phyloP scores from a whole-genome alignment of 2,113 vertebrate species.

The Xyliphius kryptos region DNA sequence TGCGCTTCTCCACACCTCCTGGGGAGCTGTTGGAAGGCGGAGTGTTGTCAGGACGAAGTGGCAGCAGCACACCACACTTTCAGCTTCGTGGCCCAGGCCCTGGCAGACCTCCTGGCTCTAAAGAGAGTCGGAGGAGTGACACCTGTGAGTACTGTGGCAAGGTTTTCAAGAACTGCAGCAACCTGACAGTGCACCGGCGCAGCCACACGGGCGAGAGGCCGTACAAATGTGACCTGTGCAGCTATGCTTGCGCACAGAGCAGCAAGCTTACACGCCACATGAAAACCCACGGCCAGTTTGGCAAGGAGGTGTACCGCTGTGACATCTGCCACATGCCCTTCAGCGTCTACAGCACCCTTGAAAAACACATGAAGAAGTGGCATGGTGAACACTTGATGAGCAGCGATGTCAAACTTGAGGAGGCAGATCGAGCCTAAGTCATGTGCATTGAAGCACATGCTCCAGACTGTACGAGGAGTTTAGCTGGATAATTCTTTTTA shows the following conservation, averaged over 20 bases:
- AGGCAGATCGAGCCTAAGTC: constrained; percentile 88
- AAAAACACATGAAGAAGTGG: constrained; percentile 99
- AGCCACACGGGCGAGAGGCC: constrained; percentile 98
- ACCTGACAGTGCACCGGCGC: constrained; percentile 96
- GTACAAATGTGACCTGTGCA: constrained; percentile 99
- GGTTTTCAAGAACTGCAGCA: constrained; percentile 99
- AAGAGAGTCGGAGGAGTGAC: constrained; percentile 91
- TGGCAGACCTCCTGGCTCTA: constrained; percentile 91
- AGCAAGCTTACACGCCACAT: no score
- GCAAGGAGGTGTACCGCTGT: constrained; percentile 99
- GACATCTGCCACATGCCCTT: no score
- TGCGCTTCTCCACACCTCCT: constrained; percentile 95
- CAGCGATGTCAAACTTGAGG: constrained; percentile 97
- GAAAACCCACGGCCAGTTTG: constrained; percentile 99
- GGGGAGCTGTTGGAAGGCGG: constrained; percentile 91
- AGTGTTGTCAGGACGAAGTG: constrained; percentile 85
- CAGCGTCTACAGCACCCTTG: constrained; percentile 99
- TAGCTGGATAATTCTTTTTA: constrained; percentile 66
- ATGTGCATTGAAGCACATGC: constrained; percentile 38
- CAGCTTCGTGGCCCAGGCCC: constrained; percentile 79
- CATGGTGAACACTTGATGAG: constrained; percentile 99
- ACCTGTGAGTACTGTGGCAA: constrained; percentile 99
- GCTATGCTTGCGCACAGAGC: no score
- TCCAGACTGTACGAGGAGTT: constrained; percentile 50
- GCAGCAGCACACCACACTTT: constrained; percentile 94